Conservation (phyloP, 2,797 vertebrate species). For the Halcyon smyrnensis region DNA sequence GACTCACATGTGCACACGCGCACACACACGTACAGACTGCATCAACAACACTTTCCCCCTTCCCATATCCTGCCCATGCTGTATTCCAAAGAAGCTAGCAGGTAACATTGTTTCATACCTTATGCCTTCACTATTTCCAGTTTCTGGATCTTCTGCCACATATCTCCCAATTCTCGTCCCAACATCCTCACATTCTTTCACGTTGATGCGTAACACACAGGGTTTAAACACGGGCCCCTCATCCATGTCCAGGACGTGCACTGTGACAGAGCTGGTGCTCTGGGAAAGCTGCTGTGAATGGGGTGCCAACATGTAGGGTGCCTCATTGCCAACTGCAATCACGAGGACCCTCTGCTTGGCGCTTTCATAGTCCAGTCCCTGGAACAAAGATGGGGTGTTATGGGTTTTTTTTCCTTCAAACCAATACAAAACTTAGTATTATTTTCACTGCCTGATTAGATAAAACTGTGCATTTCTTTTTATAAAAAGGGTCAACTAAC, state of each 20-base stretch:
- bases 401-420: background rate
- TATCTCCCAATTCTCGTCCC: conserved; percentile 82
- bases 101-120: conserved; percentile 70
- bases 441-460: background rate
- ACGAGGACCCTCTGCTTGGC: conserved; percentile 73
- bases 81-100: background rate
- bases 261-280: conserved; percentile 76
- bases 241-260: conserved; percentile 76
- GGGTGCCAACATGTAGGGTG: conserved; percentile 73
- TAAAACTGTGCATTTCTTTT: background rate
- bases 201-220: conserved; percentile 59
- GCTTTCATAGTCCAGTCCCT: conserved; percentile 87
- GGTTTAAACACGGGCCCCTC: conserved; percentile 88
- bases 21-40: background rate
- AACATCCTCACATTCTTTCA: conserved; percentile 81
- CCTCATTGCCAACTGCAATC: conserved; percentile 83
- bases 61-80: background rate
- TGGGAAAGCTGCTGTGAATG: conserved; percentile 66
- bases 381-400: background rate
- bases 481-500: background rate
- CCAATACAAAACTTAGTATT: background rate
- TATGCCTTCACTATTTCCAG: conserved; percentile 81
- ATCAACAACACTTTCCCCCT: background rate
- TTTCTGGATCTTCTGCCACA: conserved; percentile 86
- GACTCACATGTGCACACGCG: no score